phyloP scores from a whole-genome alignment of 2,113 vertebrate species.

The Paradoxurus hermaphroditus region DNA sequence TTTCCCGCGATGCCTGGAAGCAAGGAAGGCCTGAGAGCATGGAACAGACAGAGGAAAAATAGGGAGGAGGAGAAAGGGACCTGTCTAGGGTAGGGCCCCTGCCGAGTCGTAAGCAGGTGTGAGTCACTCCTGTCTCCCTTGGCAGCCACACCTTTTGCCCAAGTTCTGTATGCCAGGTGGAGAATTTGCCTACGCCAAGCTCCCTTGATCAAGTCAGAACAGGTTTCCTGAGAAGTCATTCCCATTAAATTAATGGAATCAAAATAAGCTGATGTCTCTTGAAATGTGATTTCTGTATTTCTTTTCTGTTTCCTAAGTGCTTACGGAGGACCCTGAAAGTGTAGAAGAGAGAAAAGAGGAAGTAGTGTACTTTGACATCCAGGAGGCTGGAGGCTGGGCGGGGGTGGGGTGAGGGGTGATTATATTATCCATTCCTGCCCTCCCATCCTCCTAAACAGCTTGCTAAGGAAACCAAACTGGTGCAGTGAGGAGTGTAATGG shows the following conservation, averaged over 20 bases:
- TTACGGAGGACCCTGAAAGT: not conserved
- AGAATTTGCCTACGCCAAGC: slow-evolving; percentile 75
- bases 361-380: not conserved
- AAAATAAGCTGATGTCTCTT: slow-evolving; percentile 13
- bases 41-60: slow-evolving; percentile 72
- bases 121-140: slow-evolving; percentile 80
- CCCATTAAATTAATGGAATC: slow-evolving; percentile 39
- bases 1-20: slow-evolving; percentile 76
- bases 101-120: slow-evolving; percentile 59
- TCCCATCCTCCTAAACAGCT: not conserved
- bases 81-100: slow-evolving; percentile 81
- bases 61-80: slow-evolving; percentile 73
- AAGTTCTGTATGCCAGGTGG: slow-evolving; percentile 73
- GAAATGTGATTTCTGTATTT: not conserved
- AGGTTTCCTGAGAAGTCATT: slow-evolving; percentile 65
- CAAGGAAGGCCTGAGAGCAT: slow-evolving; percentile 73
- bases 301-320: not conserved
- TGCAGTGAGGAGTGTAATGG: not conserved
- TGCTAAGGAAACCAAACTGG: not conserved
- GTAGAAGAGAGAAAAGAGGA: not conserved
- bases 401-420: no score
- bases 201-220: slow-evolving; percentile 71
- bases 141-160: slow-evolving; percentile 75
- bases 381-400: not conserved
- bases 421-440: no score